Evolutionary conservation across 1,140 invertebrate genomes (phyloP).

Genomic region (Whitmania pigra): DNA sequence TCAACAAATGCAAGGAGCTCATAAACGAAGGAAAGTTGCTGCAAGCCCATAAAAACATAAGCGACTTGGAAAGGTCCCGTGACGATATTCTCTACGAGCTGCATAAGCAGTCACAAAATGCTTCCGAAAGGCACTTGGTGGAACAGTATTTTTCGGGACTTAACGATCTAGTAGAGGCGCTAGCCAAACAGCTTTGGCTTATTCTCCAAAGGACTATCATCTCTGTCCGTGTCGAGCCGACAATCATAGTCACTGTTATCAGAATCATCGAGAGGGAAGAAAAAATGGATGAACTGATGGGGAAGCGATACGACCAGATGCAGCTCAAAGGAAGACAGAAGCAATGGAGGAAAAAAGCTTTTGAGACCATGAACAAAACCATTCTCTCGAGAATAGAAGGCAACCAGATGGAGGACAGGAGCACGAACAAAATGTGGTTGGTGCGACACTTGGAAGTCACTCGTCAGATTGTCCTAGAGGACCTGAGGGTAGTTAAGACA

Average conservation of each 20-base stretch:
- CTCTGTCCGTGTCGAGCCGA: slow-evolving; percentile 84
- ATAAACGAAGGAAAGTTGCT: slow-evolving; percentile 88
- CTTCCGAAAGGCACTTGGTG: slow-evolving; percentile 63
- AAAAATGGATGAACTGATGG: slow-evolving; percentile 45
- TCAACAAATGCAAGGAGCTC: slow-evolving; percentile 80
- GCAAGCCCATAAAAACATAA: slow-evolving; percentile 76
- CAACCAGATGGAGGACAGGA: slow-evolving; percentile 79
- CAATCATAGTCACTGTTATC: slow-evolving; percentile 84
- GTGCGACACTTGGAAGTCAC: slow-evolving; percentile 63
- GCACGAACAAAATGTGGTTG: slow-evolving; percentile 88
- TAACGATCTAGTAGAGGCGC: slow-evolving; percentile 69
- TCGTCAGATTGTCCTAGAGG: slow-evolving; percentile 73
- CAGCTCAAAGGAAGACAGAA: slow-evolving; percentile 84
- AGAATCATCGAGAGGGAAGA: slow-evolving; percentile 94
- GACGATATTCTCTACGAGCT: slow-evolving; percentile 89
- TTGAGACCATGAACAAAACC: slow-evolving; percentile 62
- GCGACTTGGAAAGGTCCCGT: slow-evolving; percentile 86
- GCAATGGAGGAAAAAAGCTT: slow-evolving; percentile 72
- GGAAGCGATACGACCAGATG: slow-evolving; percentile 45
- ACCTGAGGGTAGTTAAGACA: slow-evolving; percentile 76
- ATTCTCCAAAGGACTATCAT: slow-evolving; percentile 79
- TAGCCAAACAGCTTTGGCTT: slow-evolving; percentile 72
- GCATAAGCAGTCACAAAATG: slow-evolving; percentile 80
- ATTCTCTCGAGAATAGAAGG: slow-evolving; percentile 50
- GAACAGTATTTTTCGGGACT: slow-evolving; percentile 94